Evolutionary conservation across 23 tunicate species (phyloP), one percentile per base, ranked within the genome.

Genomic region (Trididemnum miniatum): DNA sequence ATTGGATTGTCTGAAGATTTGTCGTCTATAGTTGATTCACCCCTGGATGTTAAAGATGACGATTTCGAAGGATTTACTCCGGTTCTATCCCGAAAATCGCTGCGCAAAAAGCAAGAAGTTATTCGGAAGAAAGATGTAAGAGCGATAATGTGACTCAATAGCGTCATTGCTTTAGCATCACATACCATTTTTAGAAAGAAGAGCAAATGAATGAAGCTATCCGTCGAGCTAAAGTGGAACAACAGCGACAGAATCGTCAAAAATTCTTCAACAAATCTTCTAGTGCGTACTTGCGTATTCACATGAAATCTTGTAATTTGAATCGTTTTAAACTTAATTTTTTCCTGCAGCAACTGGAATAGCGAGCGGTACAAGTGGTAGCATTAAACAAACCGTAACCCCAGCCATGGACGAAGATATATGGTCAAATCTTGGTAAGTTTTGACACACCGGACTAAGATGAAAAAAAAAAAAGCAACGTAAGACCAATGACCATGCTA

Each of bases 11-110:
- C 67, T 20, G 67, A 62, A n/a, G 29, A 62, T 24, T 22, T 62
- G 15, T 7, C 54, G 12, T 44, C 54, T 22, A 12, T 62, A 12
- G 25, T 22, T 62, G 67, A 62, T n/a, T 3, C 67, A n/a, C n/a
- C 67, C 25, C n/a, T 62, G 3, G 67, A 62, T 62, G 26, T 22
- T 3, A 24, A 22, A 24, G 29, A 67, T 30, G 84, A 31, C 35
- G 93, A 93, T 33, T 89, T 80, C n/a, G 98, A 88, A 51, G 98
- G 89, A 1, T 93, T 93, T 78, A 93, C 98, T 30, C 92, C 91
- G 0, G 98, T 93, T 28, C 76, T 93, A 34, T 93, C 98, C 2
- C 88, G 86, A 65, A 80, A 91, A 88, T 82, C 87, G 2, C 76
- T 67, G 35, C 84, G 85, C 71, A 93, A 93, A 51, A 72, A 78